Percentiles rank a stretch among this genome's conserved stretches.
Conservation (phyloP, 2,113 vertebrate species). For the Mirza zaza region DNA sequence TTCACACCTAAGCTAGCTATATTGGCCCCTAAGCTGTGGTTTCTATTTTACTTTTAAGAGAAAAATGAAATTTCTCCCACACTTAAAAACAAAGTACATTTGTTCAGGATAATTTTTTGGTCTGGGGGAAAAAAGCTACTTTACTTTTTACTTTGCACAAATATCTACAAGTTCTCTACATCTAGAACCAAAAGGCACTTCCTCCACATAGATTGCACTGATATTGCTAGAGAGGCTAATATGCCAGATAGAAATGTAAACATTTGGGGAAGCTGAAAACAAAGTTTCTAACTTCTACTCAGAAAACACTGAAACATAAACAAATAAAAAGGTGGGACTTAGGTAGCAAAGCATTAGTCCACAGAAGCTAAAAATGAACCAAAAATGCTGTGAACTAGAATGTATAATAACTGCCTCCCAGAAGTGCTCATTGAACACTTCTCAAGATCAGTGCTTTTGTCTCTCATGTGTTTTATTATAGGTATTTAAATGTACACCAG, state of each 20-base stretch:
- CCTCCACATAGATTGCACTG: neutral
- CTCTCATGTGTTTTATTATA: neutral
- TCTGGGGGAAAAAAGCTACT: neutral
- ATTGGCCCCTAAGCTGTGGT: neutral
- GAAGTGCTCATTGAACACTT: neutral
- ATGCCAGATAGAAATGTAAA: neutral
- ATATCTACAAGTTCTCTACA: neutral
- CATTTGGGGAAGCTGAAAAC: neutral
- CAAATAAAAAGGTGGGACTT: neutral
- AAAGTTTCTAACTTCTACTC: neutral
- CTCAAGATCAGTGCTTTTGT: neutral
- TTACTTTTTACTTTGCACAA: constrained; percentile 19
- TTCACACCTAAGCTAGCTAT: neutral
- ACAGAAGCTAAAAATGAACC: constrained; percentile 18
- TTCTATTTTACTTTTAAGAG: neutral
- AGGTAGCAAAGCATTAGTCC: neutral
- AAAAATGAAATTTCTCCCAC: constrained; percentile 30
- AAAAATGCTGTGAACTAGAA: neutral
- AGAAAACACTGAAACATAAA: neutral
- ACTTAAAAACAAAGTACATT: neutral
- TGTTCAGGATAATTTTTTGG: constrained; percentile 14
- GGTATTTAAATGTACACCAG: neutral
- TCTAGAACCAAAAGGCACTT: neutral
- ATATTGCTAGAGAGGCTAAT: neutral
- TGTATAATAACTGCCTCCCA: neutral